Percentiles rank a stretch among this genome's conserved stretches.
phyloP scores from a whole-genome alignment of 2,797 vertebrate genomes.

The Antennarius maculatus region DNA sequence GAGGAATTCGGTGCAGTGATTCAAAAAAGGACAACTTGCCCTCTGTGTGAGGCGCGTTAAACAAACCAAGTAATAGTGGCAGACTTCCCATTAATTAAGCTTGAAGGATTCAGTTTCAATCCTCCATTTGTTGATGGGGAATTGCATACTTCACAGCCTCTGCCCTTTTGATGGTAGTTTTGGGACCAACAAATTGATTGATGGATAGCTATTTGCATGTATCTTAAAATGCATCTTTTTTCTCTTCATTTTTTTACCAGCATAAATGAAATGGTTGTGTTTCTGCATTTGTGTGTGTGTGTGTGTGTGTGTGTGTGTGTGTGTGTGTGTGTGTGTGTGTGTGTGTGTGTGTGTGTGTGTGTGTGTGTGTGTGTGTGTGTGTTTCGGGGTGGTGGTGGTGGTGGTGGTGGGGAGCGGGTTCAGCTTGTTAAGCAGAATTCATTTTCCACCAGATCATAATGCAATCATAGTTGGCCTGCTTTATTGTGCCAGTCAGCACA shows the following conservation, averaged over 20 bases:
- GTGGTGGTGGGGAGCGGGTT: neutral
- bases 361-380: neutral
- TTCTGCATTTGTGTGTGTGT: slow-evolving; percentile 46
- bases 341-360: slow-evolving; percentile 23
- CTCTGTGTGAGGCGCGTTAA: slow-evolving; percentile 82
- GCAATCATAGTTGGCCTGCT: slow-evolving; percentile 71
- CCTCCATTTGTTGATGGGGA: slow-evolving; percentile 81
- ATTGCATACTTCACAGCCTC: slow-evolving; percentile 84
- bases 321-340: too few relatives aligned
- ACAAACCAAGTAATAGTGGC: slow-evolving; percentile 85
- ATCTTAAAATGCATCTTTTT: slow-evolving; percentile 79
- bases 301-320: slow-evolving; percentile 7
- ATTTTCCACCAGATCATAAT: slow-evolving; percentile 78
- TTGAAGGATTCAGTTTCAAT: slow-evolving; percentile 80
- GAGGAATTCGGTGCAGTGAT: slow-evolving; percentile 79
- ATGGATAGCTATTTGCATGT: slow-evolving; percentile 85
- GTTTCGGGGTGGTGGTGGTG: too few relatives aligned
- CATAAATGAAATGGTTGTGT: slow-evolving; percentile 71
- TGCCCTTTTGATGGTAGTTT: slow-evolving; percentile 81
- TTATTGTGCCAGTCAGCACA: slow-evolving; percentile 69
- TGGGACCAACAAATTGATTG: slow-evolving; percentile 83
- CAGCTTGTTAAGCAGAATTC: slow-evolving; percentile 73
- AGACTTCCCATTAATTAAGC: slow-evolving; percentile 84
- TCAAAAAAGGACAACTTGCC: slow-evolving; percentile 82
- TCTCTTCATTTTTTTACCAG: slow-evolving; percentile 53